Percentiles rank a stretch among this genome's conserved stretches.
These are phyloP conservation scores for Enteromius anoplus DNA, from an alignment of 2,797 vertebrate genomes.

Conservation along the genomic window DNA sequence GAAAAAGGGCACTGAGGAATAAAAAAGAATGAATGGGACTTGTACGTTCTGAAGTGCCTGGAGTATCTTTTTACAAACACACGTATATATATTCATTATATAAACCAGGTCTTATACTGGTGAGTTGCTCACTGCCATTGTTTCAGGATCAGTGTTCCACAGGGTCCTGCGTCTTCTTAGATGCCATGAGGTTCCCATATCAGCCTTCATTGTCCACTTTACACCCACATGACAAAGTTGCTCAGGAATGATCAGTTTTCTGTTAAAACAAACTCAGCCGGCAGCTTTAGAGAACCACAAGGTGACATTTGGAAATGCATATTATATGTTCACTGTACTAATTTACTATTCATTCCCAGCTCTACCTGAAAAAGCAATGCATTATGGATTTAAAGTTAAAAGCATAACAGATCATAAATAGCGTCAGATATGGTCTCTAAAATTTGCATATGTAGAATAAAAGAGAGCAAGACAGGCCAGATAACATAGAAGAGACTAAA, in stretches of 20 bases:
- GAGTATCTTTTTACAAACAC: neutral
- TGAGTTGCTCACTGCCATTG: neutral
- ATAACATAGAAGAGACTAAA: neutral
- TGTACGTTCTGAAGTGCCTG: neutral
- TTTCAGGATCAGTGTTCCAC: neutral
- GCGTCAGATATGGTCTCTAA: neutral
- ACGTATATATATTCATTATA: neutral
- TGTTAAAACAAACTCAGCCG: slow-evolving; percentile 39
- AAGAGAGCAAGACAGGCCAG: neutral
- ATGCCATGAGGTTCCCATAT: slow-evolving; percentile 21
- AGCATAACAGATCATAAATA: slow-evolving; percentile 30
- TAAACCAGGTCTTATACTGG: neutral
- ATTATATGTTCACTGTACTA: neutral
- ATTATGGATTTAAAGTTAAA: slow-evolving; percentile 52
- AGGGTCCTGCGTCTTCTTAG: slow-evolving; percentile 2
- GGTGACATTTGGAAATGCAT: slow-evolving; percentile 47
- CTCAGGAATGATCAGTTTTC: slow-evolving; percentile 29
- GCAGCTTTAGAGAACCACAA: slow-evolving; percentile 7
- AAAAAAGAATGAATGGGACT: neutral
- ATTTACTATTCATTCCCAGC: slow-evolving; percentile 44
- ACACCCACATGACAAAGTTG: slow-evolving; percentile 17
- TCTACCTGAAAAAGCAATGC: slow-evolving; percentile 43
- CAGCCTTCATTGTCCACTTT: slow-evolving; percentile 32
- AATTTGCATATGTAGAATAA: neutral
- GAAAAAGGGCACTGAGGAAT: neutral